Evolutionary conservation across 92 coral and sea anemone species (phyloP).

Genomic region (Palythoa caribaeorum): DNA sequence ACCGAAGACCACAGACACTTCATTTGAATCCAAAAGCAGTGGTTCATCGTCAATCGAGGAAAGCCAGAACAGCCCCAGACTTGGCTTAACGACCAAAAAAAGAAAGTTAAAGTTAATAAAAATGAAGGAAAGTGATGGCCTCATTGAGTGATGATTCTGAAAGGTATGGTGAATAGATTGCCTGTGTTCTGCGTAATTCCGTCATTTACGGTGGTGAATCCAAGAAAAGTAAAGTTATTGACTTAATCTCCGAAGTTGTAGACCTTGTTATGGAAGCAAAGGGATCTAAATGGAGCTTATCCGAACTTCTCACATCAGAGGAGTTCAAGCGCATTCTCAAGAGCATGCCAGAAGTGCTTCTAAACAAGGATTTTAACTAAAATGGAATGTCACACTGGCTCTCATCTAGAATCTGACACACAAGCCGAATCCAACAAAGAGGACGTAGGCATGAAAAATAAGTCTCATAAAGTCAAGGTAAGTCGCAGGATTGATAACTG

Average conservation of each 20-base stretch:
- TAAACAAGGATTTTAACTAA: too few species aligned
- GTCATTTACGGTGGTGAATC: slow-evolving; percentile 9
- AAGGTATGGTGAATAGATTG: slow-evolving; percentile 12
- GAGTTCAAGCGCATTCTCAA: slow-evolving; percentile 26
- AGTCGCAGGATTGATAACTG: too few species aligned
- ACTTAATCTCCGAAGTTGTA: slow-evolving; percentile 43
- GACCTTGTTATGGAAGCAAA: slow-evolving; percentile 58
- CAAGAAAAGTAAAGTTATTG: slow-evolving; percentile 21
- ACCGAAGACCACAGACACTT: not conserved
- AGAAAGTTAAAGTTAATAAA: not conserved
- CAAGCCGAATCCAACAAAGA: too few species aligned
- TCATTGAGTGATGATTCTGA: not conserved
- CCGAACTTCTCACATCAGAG: slow-evolving; percentile 53
- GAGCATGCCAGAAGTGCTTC: slow-evolving; percentile 59
- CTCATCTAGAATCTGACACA: too few species aligned
- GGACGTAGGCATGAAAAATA: too few species aligned
- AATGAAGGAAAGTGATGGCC: slow-evolving; percentile 35
- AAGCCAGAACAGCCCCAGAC: not conserved
- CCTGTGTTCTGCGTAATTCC: slow-evolving; percentile 25
- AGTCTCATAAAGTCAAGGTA: too few species aligned
- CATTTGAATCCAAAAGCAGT: not conserved
- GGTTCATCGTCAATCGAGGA: slow-evolving; percentile 13
- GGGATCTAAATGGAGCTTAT: slow-evolving; percentile 55
- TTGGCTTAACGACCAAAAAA: slow-evolving; percentile 32
- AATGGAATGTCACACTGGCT: too few species aligned